Evolutionary conservation across 2,888 invertebrate genomes (phyloP), one percentile per base, ranked within the genome.

Genomic region (Celastrina argiolus): DNA sequence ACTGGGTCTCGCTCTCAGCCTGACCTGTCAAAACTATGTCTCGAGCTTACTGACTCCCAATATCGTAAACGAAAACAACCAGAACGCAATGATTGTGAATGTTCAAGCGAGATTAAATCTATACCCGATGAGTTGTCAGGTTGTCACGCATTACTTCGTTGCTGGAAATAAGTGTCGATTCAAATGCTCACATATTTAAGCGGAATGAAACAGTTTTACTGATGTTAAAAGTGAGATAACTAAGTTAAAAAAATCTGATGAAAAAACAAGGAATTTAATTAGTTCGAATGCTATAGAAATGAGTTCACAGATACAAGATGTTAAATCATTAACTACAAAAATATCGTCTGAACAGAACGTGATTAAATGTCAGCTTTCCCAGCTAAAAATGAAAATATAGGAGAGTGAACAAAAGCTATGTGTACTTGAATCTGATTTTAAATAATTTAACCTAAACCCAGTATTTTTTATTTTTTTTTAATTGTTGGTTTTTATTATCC

Each of bases 31-130:
- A 39, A 10, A 39, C 10, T 39, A 10, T 39, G 10, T 10, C 6
- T 10, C 3, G 39, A 39, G 12, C 7, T 10, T 10, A 10, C 39
- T 39, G 39, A 39, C 7, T 39, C 39, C 39, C 39, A 39, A 8
- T 39, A 7, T 39, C 51, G 51, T 7, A 51, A 51, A 22, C 22
- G 51, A 18, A 51, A 51, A 18, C 80, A 84, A 85, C 83, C 69
- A 72, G 22, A 80, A 77, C 63, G 76, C 78, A 41, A 74, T 72
- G 67, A 34, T 5, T 51, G 51, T 22, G 10, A 51, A 22, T 51
- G 51, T 6, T 22, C 51, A 2, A 18, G 18, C 7, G 51, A 18
- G 10, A 51, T 51, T 22, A 51, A 51, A 51, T 22, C 51, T 4
- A 51, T 51, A 22, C 51, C 22, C 8, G 22, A 51, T 22, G 22